These are phyloP conservation scores for Hyposoter didymator DNA, from an alignment of 2,888 invertebrate species.

Conservation along the genomic window DNA sequence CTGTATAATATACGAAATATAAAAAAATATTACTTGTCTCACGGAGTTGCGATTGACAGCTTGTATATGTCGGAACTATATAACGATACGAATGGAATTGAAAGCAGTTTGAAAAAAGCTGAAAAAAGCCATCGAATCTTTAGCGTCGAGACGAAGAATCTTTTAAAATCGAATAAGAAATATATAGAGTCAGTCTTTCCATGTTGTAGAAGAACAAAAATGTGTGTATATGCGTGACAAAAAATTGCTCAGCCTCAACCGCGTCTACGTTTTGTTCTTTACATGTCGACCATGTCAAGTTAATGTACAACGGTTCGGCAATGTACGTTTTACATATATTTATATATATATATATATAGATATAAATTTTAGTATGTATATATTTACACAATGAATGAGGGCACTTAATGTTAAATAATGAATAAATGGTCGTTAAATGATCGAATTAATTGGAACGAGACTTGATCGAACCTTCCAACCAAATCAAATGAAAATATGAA, in stretches of 20 bases:
- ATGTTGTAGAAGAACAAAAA: constrained; percentile 63
- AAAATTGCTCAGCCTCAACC: constrained; percentile 60
- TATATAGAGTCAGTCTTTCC: constrained; percentile 68
- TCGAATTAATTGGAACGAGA: constrained; percentile 9
- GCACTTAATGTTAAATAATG: constrained; percentile 56
- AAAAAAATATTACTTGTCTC: constrained; percentile 60
- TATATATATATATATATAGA: constrained; percentile 40
- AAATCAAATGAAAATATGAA: neutral
- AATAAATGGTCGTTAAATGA: constrained; percentile 46
- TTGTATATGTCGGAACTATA: constrained; percentile 33
- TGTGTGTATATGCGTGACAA: constrained; percentile 54
- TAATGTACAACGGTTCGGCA: constrained; percentile 60
- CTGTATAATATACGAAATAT: constrained; percentile 55
- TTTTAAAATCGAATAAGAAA: constrained; percentile 63
- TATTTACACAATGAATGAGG: constrained; percentile 69
- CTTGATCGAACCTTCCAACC: neutral
- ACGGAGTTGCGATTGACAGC: constrained; percentile 64
- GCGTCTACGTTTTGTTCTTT: constrained; percentile 40
- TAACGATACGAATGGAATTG: constrained; percentile 33
- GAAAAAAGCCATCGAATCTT: constrained; percentile 40
- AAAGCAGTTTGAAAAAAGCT: constrained; percentile 2
- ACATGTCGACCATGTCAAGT: constrained; percentile 34
- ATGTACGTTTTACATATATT: constrained; percentile 64
- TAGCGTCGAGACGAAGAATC: constrained; percentile 55
- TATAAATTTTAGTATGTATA: constrained; percentile 68